These are phyloP conservation scores for Arctocebus calabarensis DNA, from an alignment of 2,797 vertebrate genomes.

Conservation along the genomic window DNA sequence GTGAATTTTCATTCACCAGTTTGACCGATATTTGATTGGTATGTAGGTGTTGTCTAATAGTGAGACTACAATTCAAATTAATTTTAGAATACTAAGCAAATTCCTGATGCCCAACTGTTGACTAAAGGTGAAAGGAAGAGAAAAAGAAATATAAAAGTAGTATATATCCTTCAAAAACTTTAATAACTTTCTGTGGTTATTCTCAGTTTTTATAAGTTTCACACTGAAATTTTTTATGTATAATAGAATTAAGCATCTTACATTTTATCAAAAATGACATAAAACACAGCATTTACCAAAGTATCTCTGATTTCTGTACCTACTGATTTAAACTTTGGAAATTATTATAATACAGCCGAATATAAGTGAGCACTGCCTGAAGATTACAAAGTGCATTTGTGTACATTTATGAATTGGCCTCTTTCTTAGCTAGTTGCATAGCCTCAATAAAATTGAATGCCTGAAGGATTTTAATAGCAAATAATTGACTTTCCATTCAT, in stretches of 20 bases:
- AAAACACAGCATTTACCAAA: background rate
- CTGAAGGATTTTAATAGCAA: constrained; percentile 71
- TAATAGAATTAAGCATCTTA: constrained; percentile 26
- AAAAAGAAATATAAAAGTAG: background rate
- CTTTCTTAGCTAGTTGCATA: constrained; percentile 50
- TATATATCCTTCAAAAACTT: background rate
- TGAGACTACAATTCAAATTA: background rate
- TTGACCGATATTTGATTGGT: background rate
- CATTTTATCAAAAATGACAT: background rate
- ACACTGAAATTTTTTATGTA: background rate
- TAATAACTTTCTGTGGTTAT: background rate
- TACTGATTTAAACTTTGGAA: constrained; percentile 43
- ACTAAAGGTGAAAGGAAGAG: background rate
- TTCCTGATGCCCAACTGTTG: background rate
- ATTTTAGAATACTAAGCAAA: constrained; percentile 14
- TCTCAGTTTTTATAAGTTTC: background rate
- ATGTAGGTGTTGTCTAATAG: background rate
- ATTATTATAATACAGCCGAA: constrained; percentile 34
- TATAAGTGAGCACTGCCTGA: background rate
- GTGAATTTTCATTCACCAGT: background rate
- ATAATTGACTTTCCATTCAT: constrained; percentile 66
- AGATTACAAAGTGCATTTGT: constrained; percentile 3
- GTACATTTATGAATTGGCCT: constrained; percentile 67
- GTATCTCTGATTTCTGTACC: background rate
- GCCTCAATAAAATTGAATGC: constrained; percentile 64